Percentiles rank a stretch among this genome's conserved stretches.
phyloP scores from a whole-genome alignment of 2,888 invertebrate genomes.

The Drosophila subquinaria region DNA sequence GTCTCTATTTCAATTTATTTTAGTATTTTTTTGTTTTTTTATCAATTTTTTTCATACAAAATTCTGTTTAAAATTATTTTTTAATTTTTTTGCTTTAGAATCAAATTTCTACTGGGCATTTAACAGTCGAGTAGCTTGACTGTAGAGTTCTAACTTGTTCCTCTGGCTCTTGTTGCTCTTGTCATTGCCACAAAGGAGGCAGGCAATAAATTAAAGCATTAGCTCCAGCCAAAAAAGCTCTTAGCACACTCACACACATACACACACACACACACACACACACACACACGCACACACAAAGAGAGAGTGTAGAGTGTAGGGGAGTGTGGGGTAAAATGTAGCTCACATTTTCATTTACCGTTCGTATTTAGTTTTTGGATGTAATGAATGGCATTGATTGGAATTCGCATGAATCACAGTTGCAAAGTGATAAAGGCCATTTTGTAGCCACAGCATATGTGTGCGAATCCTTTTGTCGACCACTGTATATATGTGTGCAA shows the following conservation, averaged over 20 bases:
- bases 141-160: background rate
- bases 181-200: slow-evolving; percentile 64
- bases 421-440: slow-evolving; percentile 77
- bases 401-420: slow-evolving; percentile 76
- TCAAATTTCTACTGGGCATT: background rate
- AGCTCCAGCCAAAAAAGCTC: slow-evolving; percentile 72
- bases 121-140: background rate
- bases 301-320: background rate
- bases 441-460: slow-evolving; percentile 36
- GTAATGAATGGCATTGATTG: slow-evolving; percentile 79
- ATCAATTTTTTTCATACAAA: too few species aligned
- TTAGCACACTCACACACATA: slow-evolving; percentile 52
- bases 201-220: slow-evolving; percentile 80
- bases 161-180: slow-evolving; percentile 12
- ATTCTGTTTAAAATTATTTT: too few species aligned
- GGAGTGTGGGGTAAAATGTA: slow-evolving; percentile 4
- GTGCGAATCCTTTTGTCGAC: slow-evolving; percentile 17
- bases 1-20: too few species aligned
- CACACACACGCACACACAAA: slow-evolving; percentile 36
- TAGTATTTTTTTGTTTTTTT: too few species aligned
- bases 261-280: slow-evolving; percentile 37
- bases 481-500: slow-evolving; percentile 10
- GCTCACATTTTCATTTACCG: slow-evolving; percentile 64
- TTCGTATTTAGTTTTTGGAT: slow-evolving; percentile 76
- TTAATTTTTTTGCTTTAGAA: too few species aligned